Evolutionary conservation across 2,888 invertebrate genomes (phyloP), one percentile per base, ranked within the genome.

Genomic region (Cerastis rubricosa): DNA sequence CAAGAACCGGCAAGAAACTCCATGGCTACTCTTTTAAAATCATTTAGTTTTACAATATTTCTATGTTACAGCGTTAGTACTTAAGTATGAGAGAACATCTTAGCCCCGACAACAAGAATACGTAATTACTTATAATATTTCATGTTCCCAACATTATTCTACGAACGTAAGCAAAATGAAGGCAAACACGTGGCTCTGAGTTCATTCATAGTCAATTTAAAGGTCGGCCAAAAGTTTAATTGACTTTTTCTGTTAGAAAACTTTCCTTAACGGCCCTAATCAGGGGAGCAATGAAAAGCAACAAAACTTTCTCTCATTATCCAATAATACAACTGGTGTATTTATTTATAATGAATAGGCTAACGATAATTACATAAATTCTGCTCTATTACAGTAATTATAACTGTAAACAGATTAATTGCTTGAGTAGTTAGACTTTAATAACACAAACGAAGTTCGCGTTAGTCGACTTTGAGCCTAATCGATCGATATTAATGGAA

Each of bases 171-270:
- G 17, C 47, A 79, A 75, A 67, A 67, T 81, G 25, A 35, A 49
- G 47, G 25, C 11, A 54, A 83, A 70, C 47, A 71, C 68, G 40
- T 61, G 54, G 47, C 66, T n/a, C 68, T 40, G 65, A 66, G 47
- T 51, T 71, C 47, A 54, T 71, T 80, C 49, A 57, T 57, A 83
- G 83, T 57, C 71, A 81, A 78, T 78, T 78, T 64, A 64, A 59
- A 65, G 64, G 64, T 66, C 61, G 65, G 12, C 12, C 11, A 6
- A 83, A 81, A 83, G 78, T 83, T 81, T 83, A 83, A 83, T 81
- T 83, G 79, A 61, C 78, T 83, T 83, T 83, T 81, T 69, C 65
- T 84, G 84, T 78, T 57, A 54, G 4, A 35, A 69, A 72, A 69
- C 47, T 65, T 78, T 78, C 25, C 19, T 29, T 49, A 59, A 40